Base-by-base conservation (phyloP, 2,888 invertebrate genomes). In the Xylocampa areola region DNA sequence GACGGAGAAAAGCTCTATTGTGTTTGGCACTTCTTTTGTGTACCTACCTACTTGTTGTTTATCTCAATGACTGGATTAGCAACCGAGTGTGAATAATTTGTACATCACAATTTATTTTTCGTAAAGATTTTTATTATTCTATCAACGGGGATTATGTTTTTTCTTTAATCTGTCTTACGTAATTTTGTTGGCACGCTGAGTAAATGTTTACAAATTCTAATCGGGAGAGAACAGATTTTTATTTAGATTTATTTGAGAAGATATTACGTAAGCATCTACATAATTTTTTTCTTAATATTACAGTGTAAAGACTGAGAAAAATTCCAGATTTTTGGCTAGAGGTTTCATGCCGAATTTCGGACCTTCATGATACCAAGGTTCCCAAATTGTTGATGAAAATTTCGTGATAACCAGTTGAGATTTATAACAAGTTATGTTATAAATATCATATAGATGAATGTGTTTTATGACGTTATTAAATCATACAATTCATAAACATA, bases 21-120 rank as follows among this genome's bases (percentile, higher is more conserved):
- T 86, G 82, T 80, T 77, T 81, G 82, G 76, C 80, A 81, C 80
- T 84, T 82, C 86, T 85, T 88, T 87, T 86, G 84, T 87, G 65
- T 67, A 60, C 52, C 45, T 67, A 60, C 52, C 45, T 51, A 65
- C 65, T 63, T 63, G 69, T 79, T 76, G 77, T 79, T 78, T 82
- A 81, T 80, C 73, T 68, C 51, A 44, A 75, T 76, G 61, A 63
- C 60, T 72, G 73, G 73, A 77, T 82, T 79, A 79, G 66, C 64
- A 73, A 47, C 66, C 25, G 53, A 65, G 60, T 76, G 71, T 69
- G 54, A 71, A 75, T 73, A 68, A 63, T 69, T 63, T 60, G 48
- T 67, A 66, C 44, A 59, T 68, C 30, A 60, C 47, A 48, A 59
- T 66, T 62, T 66, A 69, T 62, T 58, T 66, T 64, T 50, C 40